Percentiles rank a stretch among this genome's conserved stretches.
Conservation (phyloP, 2,113 vertebrate genomes). For the Microcebus murinus region DNA sequence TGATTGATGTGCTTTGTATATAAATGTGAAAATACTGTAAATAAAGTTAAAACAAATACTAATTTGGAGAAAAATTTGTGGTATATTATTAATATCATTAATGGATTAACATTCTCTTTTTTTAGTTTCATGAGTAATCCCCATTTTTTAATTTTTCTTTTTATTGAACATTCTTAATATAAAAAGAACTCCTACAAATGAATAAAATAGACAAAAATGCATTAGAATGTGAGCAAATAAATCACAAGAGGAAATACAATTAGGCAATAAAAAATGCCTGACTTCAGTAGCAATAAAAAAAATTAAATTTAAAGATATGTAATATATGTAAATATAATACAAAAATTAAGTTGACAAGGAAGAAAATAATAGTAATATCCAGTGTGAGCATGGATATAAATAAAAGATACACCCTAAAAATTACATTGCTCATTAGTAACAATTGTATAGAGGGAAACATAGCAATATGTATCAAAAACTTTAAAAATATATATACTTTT, state of each 20-base stretch:
- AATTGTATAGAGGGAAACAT: not conserved
- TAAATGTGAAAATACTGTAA: not conserved
- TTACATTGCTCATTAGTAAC: not conserved
- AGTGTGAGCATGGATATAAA: not conserved
- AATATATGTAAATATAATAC: not conserved
- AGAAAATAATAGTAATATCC: not conserved
- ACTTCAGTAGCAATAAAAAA: not conserved
- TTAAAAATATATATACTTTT: not conserved
- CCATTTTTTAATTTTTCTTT: too few species aligned
- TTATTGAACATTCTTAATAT: not conserved
- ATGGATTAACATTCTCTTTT: not conserved
- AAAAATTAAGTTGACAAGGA: not conserved
- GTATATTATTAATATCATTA: not conserved
- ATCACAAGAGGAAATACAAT: not conserved
- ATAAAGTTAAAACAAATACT: constrained; percentile 1
- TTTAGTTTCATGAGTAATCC: too few species aligned
- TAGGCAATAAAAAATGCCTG: not conserved
- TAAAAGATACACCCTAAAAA: not conserved
- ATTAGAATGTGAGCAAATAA: not conserved
- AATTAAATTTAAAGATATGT: not conserved
- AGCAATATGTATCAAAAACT: not conserved
- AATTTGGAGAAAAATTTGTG: not conserved
- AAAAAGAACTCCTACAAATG: not conserved
- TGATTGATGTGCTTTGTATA: not conserved
- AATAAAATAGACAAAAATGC: not conserved